Evolutionary conservation across 2,113 vertebrate species (phyloP), one percentile per base, ranked within the genome.

Genomic region (Cynopterus brachyotis): DNA sequence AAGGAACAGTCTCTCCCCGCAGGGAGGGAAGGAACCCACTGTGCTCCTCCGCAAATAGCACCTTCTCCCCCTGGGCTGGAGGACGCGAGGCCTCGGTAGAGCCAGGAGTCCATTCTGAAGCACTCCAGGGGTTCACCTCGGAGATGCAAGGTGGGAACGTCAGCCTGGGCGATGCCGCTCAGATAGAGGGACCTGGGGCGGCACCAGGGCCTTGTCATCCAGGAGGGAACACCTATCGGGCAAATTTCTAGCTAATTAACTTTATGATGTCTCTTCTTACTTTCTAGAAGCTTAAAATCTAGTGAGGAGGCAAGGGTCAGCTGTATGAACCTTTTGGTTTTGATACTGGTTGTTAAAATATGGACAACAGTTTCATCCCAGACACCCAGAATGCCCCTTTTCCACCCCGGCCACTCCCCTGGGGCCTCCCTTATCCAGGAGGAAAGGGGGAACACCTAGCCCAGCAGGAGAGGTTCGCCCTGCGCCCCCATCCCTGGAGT

Each of bases 151-250:
- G 4, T 26, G 2, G 10, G 47, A 85, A 19, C 0, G 32, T 17
- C n/a, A 6, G 0, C 19, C 45, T 30, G 57, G 22, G 7, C 0
- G 2, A 20, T 13, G 32, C 53, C 12, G 16, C 5, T 0, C 7
- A 2, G 45, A 2, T 47, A 47, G 47, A 47, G 37, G 45, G 3
- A 35, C 42, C 22, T 6, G 3, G 26, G 55, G 1, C n/a, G 16
- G 32, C 28, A 8, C 17, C 13, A 0, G 57, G 40, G 40, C 45
- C 1, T 32, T 35, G 11, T 66, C 50, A 11, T 40, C 35, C 10
- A 32, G n/a, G 10, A 69, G 3, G 32, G 5, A 32, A 15, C 6
- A 13, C 60, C 32, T 26, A 22, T n/a, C 1, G 32, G 66, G 12
- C 17, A 37, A 0, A 40, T 57, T 50, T 73, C 45, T 24, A 55